Conservation (phyloP, 1,140 invertebrate genomes). For the Nasonia longicornis region DNA sequence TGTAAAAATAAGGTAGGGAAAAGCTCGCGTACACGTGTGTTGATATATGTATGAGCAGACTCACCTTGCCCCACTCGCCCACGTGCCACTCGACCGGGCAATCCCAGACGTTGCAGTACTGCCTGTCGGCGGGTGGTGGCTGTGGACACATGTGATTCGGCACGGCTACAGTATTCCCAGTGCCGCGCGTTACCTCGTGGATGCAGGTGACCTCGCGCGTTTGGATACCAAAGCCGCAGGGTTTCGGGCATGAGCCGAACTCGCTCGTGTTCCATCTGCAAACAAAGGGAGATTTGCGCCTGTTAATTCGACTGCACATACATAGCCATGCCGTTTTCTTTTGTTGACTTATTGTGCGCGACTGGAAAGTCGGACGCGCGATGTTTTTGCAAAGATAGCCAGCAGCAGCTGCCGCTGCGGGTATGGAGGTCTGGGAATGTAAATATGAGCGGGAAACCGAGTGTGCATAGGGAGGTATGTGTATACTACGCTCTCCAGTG, state of each 20-base stretch:
- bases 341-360: neutral
- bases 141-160: constrained; percentile 91
- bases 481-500: neutral
- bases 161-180: constrained; percentile 87
- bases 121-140: constrained; percentile 84
- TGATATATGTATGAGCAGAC: neutral
- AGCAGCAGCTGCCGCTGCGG: no score
- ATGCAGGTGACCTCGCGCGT: constrained; percentile 91
- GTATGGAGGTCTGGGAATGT: neutral
- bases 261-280: constrained; percentile 88
- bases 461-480: neutral
- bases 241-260: constrained; percentile 87
- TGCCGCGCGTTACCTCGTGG: constrained; percentile 89
- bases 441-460: neutral
- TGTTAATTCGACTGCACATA: neutral
- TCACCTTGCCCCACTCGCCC: constrained; percentile 84
- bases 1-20: no score
- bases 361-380: neutral
- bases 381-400: neutral
- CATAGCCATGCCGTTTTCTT: neutral
- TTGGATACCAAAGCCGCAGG: constrained; percentile 93
- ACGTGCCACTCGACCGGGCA: constrained; percentile 90
- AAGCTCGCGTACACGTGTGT: no score
- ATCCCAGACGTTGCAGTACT: constrained; percentile 92
- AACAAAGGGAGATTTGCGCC: constrained; percentile 26